Conservation (phyloP, 2,888 invertebrate genomes). For the Beris chalybata region DNA sequence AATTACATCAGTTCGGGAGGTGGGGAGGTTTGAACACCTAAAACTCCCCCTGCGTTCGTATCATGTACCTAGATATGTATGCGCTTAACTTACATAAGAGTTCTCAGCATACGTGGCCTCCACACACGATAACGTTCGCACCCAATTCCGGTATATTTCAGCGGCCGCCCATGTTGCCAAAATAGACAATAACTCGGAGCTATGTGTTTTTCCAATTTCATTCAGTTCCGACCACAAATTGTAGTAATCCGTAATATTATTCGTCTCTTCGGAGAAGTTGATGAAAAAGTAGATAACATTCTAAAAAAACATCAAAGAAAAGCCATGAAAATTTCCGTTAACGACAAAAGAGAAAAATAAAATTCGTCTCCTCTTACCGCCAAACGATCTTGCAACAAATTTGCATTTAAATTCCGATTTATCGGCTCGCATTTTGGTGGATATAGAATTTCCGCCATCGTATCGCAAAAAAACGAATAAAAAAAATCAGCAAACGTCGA, state of each 20-base stretch:
- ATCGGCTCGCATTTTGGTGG: slow-evolving; percentile 27
- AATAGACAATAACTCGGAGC: background rate
- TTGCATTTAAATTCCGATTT: slow-evolving; percentile 2
- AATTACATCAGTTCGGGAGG: too few relatives aligned
- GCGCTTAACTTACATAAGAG: background rate
- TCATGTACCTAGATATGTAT: too few relatives aligned
- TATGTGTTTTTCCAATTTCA: slow-evolving; percentile 18
- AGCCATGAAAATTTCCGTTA: background rate
- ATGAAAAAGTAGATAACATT: slow-evolving; percentile 28
- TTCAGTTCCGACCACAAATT: slow-evolving; percentile 26
- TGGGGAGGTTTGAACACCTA: too few relatives aligned
- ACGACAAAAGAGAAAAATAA: background rate
- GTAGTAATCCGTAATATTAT: slow-evolving; percentile 21
- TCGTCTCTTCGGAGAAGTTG: slow-evolving; percentile 15
- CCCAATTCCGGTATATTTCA: slow-evolving; percentile 31
- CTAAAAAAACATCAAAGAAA: slow-evolving; percentile 18
- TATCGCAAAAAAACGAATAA: background rate
- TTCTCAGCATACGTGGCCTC: slow-evolving; percentile 1
- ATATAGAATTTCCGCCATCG: slow-evolving; percentile 21
- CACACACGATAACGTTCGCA: background rate
- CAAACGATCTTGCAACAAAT: slow-evolving; percentile 8
- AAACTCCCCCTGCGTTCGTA: too few relatives aligned
- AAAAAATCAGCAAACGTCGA: too few relatives aligned
- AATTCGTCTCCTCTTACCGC: background rate
- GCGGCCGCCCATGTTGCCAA: slow-evolving; percentile 25